phyloP scores from a whole-genome alignment of 2,797 vertebrate species.

The Melanotaenia parkinsoni region DNA sequence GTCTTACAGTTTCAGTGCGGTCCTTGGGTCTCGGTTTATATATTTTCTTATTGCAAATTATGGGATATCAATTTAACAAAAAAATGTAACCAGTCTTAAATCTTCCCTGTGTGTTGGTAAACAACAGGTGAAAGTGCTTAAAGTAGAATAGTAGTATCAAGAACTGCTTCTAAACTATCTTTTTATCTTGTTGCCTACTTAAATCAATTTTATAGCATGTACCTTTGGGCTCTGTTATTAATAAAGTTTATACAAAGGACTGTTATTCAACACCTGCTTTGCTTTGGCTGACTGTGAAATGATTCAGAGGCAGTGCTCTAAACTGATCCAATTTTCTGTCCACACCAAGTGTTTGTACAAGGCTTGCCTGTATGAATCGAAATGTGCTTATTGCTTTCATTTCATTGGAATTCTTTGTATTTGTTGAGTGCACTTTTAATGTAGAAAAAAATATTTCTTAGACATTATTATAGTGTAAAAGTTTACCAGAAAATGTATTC shows the following conservation, averaged over 20 bases:
- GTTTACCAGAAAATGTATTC: background rate
- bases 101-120: constrained; percentile 27
- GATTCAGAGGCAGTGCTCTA: background rate
- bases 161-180: background rate
- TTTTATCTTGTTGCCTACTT: background rate
- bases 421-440: background rate
- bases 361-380: background rate
- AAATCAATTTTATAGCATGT: background rate
- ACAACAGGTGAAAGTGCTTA: constrained; percentile 6
- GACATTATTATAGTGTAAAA: background rate
- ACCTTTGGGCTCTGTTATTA: constrained; percentile 1
- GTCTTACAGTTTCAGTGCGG: constrained; percentile 25
- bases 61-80: constrained; percentile 29
- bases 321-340: background rate
- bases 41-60: constrained; percentile 21
- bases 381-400: background rate
- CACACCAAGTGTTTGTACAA: background rate
- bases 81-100: constrained; percentile 18
- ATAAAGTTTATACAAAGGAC: constrained; percentile 5
- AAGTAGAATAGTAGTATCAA: constrained; percentile 20
- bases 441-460: background rate
- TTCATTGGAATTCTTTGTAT: background rate
- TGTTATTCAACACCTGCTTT: background rate
- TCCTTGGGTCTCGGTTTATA: constrained; percentile 22
- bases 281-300: background rate